These are phyloP conservation scores for Polypedilum pembai DNA, from an alignment of 1,140 invertebrate genomes.

Conservation along the genomic window DNA sequence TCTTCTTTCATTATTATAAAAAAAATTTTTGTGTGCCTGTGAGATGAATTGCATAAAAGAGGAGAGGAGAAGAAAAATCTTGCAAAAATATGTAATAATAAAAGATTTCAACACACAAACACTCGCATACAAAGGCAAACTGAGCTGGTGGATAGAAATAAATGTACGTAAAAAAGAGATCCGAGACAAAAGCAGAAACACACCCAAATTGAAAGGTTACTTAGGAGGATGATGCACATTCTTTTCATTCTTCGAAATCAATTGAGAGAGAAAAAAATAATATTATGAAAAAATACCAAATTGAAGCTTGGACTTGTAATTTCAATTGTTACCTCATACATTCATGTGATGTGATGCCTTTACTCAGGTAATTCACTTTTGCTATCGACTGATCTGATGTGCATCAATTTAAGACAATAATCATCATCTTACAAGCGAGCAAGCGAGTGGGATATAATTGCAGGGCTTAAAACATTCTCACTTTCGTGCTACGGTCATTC, in stretches of 20 bases:
- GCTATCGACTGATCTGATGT: background rate
- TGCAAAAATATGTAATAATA: background rate
- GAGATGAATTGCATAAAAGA: background rate
- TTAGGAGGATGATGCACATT: constrained; percentile 24
- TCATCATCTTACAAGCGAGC: background rate
- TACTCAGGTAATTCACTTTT: constrained; percentile 11
- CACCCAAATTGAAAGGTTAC: constrained; percentile 26
- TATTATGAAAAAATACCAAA: background rate
- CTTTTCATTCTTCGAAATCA: background rate
- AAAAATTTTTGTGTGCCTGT: background rate
- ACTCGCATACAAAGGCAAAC: too few species aligned
- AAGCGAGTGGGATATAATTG: too few species aligned
- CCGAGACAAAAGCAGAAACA: background rate
- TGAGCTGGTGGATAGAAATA: background rate
- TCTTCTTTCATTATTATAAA: background rate
- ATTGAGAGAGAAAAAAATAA: background rate
- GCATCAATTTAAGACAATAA: constrained; percentile 18
- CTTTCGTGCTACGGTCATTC: too few species aligned
- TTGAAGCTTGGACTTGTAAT: background rate
- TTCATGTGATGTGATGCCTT: background rate
- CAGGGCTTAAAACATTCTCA: too few species aligned
- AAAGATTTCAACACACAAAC: constrained; percentile 4
- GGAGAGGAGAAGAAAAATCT: background rate
- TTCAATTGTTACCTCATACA: constrained; percentile 12
- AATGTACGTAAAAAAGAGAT: background rate